Evolutionary conservation across 2,797 vertebrate species (phyloP), one percentile per base, ranked within the genome.

Genomic region (Hyperoplus lanceolatus): DNA sequence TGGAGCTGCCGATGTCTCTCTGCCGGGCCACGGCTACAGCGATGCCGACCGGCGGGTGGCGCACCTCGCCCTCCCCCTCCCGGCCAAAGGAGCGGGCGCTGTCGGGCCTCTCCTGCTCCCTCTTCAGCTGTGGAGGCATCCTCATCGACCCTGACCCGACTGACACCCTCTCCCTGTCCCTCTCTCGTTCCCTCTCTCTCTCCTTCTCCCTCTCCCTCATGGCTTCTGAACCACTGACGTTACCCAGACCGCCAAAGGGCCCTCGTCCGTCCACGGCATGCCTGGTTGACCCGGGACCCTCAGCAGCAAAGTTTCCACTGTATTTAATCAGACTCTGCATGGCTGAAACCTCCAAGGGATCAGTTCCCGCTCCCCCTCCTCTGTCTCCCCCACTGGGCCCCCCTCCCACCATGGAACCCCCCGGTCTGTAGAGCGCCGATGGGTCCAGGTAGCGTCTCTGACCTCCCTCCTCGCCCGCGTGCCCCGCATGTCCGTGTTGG

Each of bases 301-400:
- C 97, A 0, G 97, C 94, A 0, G 96, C 94, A 65, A 99, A 99
- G 94, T 96, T 98, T 15, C 98, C 98, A 0, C 98, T 99, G 93
- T 99, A 99, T 66, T 98, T 98, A 86, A 99, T 99, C 67, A 99
- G 96, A 88, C 97, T 98, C 92, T 99, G 98, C 98, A 99, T 99
- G 88, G 98, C 97, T 0, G 97, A 99, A 8, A 97, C 96, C 85
- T 99, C 97, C 0, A 95, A 75, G 0, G 95, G 84, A 4, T 93
- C 83, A 0, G 95, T 62, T 57, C 91, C 93, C 10, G 93, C 79
- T 13, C 90, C 93, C 0, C 93, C 87, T 0, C 91, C 62, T 0
- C 94, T 89, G 0, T 94, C 95, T 8, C 90, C 87, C 0, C 85
- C 46, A 2, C 79, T 6, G 1, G 89, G 85, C 11, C 91, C 92